These are phyloP conservation scores for Rhopalosiphum nymphaeae DNA, from an alignment of 2,888 invertebrate genomes.

Conservation along the genomic window DNA sequence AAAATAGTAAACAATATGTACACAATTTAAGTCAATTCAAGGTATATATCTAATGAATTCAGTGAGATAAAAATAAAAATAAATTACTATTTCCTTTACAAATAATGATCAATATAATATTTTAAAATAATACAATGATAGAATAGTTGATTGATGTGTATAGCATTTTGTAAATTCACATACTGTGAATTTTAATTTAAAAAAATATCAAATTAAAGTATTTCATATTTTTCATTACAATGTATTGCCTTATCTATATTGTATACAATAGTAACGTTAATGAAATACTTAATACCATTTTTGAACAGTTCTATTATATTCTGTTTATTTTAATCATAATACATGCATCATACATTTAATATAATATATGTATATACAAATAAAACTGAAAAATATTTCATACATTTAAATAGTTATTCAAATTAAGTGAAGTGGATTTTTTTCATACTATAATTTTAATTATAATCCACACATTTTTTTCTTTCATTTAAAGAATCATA, in stretches of 20 bases:
- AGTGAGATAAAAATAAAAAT: neutral
- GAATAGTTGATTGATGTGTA: neutral
- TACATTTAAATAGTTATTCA: neutral
- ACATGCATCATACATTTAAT: neutral
- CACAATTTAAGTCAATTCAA: neutral
- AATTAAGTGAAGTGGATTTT: neutral
- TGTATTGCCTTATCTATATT: neutral
- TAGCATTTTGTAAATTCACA: neutral
- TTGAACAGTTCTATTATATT: neutral
- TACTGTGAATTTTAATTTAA: neutral
- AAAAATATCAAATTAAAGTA: neutral
- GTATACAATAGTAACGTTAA: neutral
- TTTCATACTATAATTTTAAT: neutral
- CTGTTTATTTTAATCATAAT: neutral
- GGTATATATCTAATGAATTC: neutral
- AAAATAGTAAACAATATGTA: neutral
- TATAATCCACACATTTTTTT: neutral
- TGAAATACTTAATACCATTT: neutral
- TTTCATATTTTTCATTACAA: neutral
- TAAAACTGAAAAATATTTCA: neutral
- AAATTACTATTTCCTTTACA: neutral
- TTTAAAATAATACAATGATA: neutral
- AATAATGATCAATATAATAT: neutral
- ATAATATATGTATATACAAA: neutral
- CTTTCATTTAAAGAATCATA: neutral